Percentiles rank a stretch among this genome's conserved stretches.
Evolutionary conservation across 2,113 vertebrate genomes (phyloP).

Genomic region (Perca flavescens): DNA sequence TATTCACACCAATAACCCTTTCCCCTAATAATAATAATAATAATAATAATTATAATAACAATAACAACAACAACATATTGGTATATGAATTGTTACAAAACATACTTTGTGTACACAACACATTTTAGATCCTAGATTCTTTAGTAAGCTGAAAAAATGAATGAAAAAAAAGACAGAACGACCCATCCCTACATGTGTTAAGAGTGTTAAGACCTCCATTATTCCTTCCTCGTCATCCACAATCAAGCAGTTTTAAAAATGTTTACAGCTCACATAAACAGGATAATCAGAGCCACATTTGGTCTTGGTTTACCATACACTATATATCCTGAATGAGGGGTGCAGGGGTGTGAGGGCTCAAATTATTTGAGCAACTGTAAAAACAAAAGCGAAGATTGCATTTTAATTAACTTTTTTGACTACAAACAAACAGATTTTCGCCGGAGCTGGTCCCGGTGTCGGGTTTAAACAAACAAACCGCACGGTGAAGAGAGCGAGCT

Average conservation of each 20-base stretch:
- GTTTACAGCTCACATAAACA: constrained; percentile 77
- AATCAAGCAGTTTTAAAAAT: constrained; percentile 73
- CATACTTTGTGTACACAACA: neutral
- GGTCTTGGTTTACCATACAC: constrained; percentile 41
- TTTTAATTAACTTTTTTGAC: constrained; percentile 86
- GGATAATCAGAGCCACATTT: constrained; percentile 79
- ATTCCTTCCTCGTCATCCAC: constrained; percentile 58
- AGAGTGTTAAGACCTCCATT: constrained; percentile 33
- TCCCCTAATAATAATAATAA: neutral
- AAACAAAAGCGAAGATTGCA: constrained; percentile 80
- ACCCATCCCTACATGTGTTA: constrained; percentile 25
- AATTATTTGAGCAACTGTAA: constrained; percentile 80
- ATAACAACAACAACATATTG: neutral
- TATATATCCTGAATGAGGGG: constrained; percentile 14
- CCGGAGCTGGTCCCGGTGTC: constrained; percentile 79
- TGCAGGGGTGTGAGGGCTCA: constrained; percentile 10
- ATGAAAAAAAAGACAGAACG: constrained; percentile 4
- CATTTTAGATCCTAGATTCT: neutral
- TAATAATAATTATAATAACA: neutral
- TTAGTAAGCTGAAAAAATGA: neutral
- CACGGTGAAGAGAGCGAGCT: constrained; percentile 78
- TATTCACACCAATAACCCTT: constrained; percentile 1
- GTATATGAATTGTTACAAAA: neutral
- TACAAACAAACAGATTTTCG: constrained; percentile 86
- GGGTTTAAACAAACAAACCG: constrained; percentile 89